phyloP scores from a whole-genome alignment of 2,113 vertebrate genomes.

The Syngnathus floridae region DNA sequence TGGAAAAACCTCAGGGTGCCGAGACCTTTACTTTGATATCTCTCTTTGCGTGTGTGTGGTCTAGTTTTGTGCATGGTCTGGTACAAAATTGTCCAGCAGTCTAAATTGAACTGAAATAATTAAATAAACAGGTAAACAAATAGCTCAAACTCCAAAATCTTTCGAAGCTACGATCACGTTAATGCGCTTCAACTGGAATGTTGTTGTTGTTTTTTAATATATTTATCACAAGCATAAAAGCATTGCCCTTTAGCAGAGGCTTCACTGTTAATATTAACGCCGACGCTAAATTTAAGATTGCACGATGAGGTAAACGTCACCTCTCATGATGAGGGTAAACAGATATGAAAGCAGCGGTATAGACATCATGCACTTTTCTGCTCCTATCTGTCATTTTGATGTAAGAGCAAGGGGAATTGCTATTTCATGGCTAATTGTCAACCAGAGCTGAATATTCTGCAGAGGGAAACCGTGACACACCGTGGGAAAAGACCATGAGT shows the following conservation, averaged over 20 bases:
- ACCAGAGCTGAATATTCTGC: conserved; percentile 26
- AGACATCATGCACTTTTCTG: conserved; percentile 12
- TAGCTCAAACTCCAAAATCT: too few relatives aligned
- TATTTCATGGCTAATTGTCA: conserved; percentile 51
- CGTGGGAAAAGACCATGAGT: conserved; percentile 42
- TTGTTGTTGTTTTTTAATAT: conserved; percentile 8
- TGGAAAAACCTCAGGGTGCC: background rate
- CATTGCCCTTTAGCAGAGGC: conserved; percentile 17
- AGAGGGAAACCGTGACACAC: conserved; percentile 33
- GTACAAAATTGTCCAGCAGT: background rate
- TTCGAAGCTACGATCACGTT: conserved; percentile 3
- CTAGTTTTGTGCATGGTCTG: background rate
- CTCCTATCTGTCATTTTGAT: conserved; percentile 14
- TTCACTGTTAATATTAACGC: conserved; percentile 18
- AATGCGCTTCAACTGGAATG: conserved; percentile 23
- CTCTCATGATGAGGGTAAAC: conserved; percentile 14
- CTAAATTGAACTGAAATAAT: background rate
- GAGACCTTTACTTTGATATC: background rate
- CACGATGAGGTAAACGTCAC: conserved; percentile 14
- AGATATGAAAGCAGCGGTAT: conserved; percentile 15
- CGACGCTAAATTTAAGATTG: conserved; percentile 14
- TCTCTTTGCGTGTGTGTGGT: background rate
- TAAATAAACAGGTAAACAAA: too few relatives aligned
- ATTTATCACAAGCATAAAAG: conserved; percentile 19
- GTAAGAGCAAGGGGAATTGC: conserved; percentile 29